phyloP scores from a whole-genome alignment of 2,797 vertebrate species.

The Acanthiza pusilla region DNA sequence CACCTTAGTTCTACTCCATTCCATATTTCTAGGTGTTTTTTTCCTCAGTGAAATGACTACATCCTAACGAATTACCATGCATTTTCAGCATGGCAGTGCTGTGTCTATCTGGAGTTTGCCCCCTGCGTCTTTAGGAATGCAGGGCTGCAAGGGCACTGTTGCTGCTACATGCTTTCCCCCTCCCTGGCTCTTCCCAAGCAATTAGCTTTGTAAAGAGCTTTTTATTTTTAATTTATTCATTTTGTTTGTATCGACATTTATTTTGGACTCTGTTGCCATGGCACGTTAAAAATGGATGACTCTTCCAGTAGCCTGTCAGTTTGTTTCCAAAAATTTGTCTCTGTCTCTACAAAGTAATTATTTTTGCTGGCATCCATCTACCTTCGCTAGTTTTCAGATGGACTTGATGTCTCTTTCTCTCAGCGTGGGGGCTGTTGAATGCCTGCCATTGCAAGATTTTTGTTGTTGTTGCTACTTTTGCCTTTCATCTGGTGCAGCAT shows the following conservation, averaged over 20 bases:
- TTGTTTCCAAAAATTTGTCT: slow-evolving; percentile 8
- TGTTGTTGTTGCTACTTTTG: not conserved
- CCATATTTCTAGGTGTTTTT: not conserved
- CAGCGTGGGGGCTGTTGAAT: not conserved
- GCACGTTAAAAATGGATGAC: not conserved
- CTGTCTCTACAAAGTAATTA: slow-evolving; percentile 13
- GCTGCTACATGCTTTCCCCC: not conserved
- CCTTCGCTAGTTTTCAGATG: slow-evolving; percentile 8
- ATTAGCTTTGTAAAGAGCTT: not conserved
- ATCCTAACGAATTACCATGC: not conserved
- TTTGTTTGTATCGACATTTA: not conserved
- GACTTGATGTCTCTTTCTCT: slow-evolving; percentile 41
- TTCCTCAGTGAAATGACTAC: not conserved
- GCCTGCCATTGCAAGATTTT: not conserved
- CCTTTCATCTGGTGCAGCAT: not conserved
- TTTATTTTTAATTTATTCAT: not conserved
- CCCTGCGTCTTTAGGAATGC: not conserved
- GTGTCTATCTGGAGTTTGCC: not conserved
- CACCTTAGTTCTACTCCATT: not conserved
- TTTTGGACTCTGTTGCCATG: not conserved
- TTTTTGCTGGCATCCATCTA: slow-evolving; percentile 43
- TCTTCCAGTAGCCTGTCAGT: not conserved
- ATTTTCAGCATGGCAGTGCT: not conserved
- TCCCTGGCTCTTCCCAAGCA: not conserved
- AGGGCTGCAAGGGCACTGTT: not conserved